Base-by-base conservation (phyloP, 64 coral and sea anemone genomes). In the Hydrozoanthus tunicans region DNA sequence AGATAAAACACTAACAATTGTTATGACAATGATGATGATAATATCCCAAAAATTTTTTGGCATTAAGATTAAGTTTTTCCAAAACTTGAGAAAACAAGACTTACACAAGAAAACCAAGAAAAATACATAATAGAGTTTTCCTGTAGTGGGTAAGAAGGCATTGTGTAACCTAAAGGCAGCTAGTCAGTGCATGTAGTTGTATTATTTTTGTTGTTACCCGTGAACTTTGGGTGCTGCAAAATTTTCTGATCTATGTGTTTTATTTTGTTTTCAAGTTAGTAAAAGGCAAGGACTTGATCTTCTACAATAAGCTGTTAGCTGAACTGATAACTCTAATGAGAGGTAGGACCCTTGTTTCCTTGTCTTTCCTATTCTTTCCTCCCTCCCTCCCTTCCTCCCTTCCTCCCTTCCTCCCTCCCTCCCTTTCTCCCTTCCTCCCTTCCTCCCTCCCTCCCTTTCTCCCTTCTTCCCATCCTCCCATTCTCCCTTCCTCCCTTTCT, bases 211-310 rank as follows among this genome's bases (percentile, higher is more conserved):
- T 9, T 8, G 78, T 10, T 23, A 56, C 25, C 24, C 1, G n/a
- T 4, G n/a, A 75, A 51, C 12, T 74, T 83, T 14, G 15, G 26
- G 57, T 17, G 57, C 0, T 58, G 12, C 7, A 51, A 0, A 11
- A 58, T 81, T 13, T 58, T 62, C n/a, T 56, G 5, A 20, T 7
- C 81, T 12, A 69, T 59, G 6, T 6, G n/a, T 52, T 77, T 59
- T 53, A 67, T 43, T 1, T 59, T 27, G 78, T 51, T 11, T 51
- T 83, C 56, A 56, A 96, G 95, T 69, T 96, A 10, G 92, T 96
- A 6, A 96, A 96, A 86, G 86, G 88, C 52, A 96, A 96, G 23
- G 92, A 96, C 77, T 63, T 96, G 11, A 90, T 96, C 14, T 96
- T 94, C 7, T 96, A 96, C 83, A 91, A 90, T 60, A 89, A 64